Conservation (phyloP, 2,797 vertebrate genomes). For the Eurystomus glaucurus region DNA sequence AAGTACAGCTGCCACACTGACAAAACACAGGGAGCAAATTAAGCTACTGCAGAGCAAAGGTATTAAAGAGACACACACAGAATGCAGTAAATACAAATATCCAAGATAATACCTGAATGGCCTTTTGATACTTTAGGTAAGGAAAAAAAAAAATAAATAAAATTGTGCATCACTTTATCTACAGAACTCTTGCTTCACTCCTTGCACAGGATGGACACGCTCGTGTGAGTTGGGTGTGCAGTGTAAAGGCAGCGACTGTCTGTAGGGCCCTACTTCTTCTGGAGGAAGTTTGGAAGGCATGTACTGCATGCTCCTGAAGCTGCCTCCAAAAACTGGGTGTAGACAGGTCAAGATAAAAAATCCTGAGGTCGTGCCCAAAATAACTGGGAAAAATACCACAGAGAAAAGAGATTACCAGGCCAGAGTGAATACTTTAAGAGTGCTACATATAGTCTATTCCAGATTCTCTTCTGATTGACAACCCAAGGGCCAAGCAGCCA, state of each 20-base stretch:
- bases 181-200: neutral
- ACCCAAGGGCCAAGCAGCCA: neutral
- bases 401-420: neutral
- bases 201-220: neutral
- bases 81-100: neutral
- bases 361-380: neutral
- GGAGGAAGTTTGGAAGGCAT: neutral
- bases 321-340: neutral
- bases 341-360: neutral
- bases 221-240: accelerated
- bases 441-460: neutral
- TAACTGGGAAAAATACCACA: neutral
- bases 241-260: neutral
- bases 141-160: neutral
- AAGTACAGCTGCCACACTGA: neutral
- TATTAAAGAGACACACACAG: neutral
- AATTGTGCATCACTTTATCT: neutral
- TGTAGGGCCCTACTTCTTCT: neutral
- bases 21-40: neutral
- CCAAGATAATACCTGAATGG: neutral
- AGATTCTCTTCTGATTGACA: neutral
- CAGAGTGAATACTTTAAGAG: neutral
- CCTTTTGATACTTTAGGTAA: neutral
- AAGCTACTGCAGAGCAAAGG: neutral
- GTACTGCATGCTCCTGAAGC: neutral